Evolutionary conservation across 1,140 invertebrate genomes (phyloP).

Genomic region (Aphelenchoides besseyi): DNA sequence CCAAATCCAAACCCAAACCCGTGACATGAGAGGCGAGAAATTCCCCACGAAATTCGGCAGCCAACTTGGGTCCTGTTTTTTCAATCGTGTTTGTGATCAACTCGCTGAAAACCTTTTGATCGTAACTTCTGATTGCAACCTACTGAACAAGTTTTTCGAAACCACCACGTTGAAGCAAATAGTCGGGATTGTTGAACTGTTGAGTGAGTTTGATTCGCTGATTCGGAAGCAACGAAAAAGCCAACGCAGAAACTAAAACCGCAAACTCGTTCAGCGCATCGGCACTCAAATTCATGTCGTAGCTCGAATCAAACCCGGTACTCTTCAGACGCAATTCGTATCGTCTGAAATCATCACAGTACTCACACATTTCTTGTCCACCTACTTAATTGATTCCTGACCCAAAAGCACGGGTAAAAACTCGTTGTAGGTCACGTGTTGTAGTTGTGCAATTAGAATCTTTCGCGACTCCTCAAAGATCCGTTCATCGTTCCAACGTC

Average conservation of each 20-base stretch:
- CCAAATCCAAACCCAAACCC: slow-evolving; percentile 41
- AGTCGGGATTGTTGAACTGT: slow-evolving; percentile 50
- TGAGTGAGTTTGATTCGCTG: slow-evolving; percentile 5
- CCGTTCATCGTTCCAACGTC: slow-evolving; percentile 89
- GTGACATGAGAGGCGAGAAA: slow-evolving; percentile 30
- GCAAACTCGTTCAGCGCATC: slow-evolving; percentile 51
- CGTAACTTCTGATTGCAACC: slow-evolving; percentile 7
- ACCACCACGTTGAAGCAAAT: slow-evolving; percentile 32
- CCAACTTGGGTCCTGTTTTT: slow-evolving; percentile 42
- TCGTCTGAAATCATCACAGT: slow-evolving; percentile 45
- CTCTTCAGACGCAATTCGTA: slow-evolving; percentile 35
- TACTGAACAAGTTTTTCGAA: slow-evolving; percentile 41
- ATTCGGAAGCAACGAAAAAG: slow-evolving; percentile 40
- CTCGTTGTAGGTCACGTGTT: slow-evolving; percentile 63
- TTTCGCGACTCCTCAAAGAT: slow-evolving; percentile 80
- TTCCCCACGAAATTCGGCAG: slow-evolving; percentile 39
- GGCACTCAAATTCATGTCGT: slow-evolving; percentile 47
- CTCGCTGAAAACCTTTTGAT: slow-evolving; percentile 40
- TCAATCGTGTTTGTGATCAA: slow-evolving; percentile 35
- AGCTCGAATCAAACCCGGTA: slow-evolving; percentile 34
- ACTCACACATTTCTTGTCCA: slow-evolving; percentile 26
- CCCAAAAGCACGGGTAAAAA: slow-evolving; percentile 63
- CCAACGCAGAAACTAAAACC: slow-evolving; percentile 30
- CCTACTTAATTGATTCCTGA: slow-evolving; percentile 43
- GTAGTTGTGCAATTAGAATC: slow-evolving; percentile 68